Evolutionary conservation across 1,140 invertebrate species (phyloP).

Genomic region (Drosophila repleta): DNA sequence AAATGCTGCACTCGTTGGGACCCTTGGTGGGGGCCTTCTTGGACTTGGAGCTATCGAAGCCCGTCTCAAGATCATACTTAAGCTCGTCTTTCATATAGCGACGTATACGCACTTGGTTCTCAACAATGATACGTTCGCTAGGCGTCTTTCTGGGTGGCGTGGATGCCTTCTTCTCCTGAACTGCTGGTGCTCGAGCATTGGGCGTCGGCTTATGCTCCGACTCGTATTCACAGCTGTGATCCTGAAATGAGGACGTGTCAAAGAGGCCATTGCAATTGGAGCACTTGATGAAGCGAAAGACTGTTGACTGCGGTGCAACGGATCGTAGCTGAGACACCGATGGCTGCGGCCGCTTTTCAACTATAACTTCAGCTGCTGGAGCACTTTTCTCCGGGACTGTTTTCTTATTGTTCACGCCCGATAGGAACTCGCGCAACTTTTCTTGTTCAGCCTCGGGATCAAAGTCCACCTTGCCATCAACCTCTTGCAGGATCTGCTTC

Average conservation of each 20-base stretch:
- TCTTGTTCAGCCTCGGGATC: constrained; percentile 64
- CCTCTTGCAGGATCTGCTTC: constrained; percentile 59
- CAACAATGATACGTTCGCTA: constrained; percentile 55
- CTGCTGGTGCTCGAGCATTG: neutral
- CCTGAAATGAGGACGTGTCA: constrained; percentile 41
- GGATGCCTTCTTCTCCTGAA: neutral
- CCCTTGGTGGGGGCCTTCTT: constrained; percentile 50
- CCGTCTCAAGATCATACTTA: constrained; percentile 65
- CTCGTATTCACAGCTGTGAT: constrained; percentile 57
- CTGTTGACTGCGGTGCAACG: neutral
- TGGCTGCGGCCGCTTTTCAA: neutral
- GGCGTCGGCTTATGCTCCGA: constrained; percentile 26
- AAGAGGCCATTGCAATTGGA: constrained; percentile 56
- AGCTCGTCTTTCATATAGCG: constrained; percentile 76
- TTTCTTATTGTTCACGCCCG: constrained; percentile 44
- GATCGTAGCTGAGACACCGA: neutral
- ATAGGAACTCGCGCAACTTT: constrained; percentile 68
- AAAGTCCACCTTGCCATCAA: constrained; percentile 54
- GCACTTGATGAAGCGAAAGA: constrained; percentile 49
- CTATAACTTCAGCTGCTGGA: constrained; percentile 14
- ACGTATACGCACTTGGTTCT: constrained; percentile 74
- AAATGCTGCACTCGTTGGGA: constrained; percentile 74
- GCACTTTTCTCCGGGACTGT: constrained; percentile 37
- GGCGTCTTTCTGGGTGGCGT: constrained; percentile 10
- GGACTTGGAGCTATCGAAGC: constrained; percentile 21